These are phyloP conservation scores for Alca torda DNA, from an alignment of 2,797 vertebrate species.

Conservation along the genomic window DNA sequence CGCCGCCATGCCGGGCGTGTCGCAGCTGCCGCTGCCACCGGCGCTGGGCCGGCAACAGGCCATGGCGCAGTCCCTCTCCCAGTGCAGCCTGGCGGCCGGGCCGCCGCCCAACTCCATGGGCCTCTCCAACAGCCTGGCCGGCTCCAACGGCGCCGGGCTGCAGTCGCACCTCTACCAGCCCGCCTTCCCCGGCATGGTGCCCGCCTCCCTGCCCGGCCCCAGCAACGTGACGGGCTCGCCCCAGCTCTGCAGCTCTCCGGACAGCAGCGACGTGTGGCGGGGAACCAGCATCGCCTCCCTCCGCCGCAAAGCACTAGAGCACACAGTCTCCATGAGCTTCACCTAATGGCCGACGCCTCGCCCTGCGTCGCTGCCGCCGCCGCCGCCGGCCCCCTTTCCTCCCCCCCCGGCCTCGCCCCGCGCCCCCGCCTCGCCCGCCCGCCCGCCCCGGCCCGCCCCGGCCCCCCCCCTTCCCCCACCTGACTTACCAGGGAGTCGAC, in stretches of 20 bases:
- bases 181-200: slow-evolving; percentile 94
- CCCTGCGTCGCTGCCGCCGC: background rate
- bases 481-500: slow-evolving; percentile 77
- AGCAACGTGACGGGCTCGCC: slow-evolving; percentile 94
- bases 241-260: slow-evolving; percentile 86
- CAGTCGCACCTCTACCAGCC: slow-evolving; percentile 98
- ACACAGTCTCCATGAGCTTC: slow-evolving; percentile 99
- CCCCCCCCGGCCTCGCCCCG: background rate
- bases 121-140: slow-evolving; percentile 89
- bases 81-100: slow-evolving; percentile 92
- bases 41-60: slow-evolving; percentile 89
- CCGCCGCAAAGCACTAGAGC: slow-evolving; percentile 97
- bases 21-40: slow-evolving; percentile 92
- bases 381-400: background rate
- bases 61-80: slow-evolving; percentile 95
- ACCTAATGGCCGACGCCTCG: slow-evolving; percentile 82
- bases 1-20: slow-evolving; percentile 91
- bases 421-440: background rate
- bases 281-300: slow-evolving; percentile 98
- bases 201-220: slow-evolving; percentile 92
- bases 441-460: background rate
- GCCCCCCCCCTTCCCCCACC: slow-evolving; percentile 23
- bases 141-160: slow-evolving; percentile 91
- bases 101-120: slow-evolving; percentile 94
- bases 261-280: slow-evolving; percentile 99